These are phyloP conservation scores for Esperia sulphurella DNA, from an alignment of 2,888 invertebrate genomes.

Conservation along the genomic window DNA sequence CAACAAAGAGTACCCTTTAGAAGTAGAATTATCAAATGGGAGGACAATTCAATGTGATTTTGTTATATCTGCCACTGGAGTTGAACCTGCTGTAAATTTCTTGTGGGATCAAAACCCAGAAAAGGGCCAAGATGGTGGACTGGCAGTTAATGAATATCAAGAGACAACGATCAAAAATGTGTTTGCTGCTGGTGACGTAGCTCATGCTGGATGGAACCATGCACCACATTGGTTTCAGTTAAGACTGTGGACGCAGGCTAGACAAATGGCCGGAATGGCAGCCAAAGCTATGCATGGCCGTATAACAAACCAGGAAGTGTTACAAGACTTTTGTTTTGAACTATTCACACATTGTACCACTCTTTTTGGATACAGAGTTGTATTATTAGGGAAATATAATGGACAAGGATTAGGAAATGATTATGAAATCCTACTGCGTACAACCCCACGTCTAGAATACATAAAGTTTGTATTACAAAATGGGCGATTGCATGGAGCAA, in stretches of 20 bases:
- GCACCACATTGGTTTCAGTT: constrained; percentile 95
- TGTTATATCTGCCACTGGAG: constrained; percentile 97
- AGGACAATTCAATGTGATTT: constrained; percentile 89
- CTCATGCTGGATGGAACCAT: constrained; percentile 87
- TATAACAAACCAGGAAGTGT: constrained; percentile 80
- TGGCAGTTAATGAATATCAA: constrained; percentile 91
- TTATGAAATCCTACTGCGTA: constrained; percentile 91
- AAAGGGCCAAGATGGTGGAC: constrained; percentile 86
- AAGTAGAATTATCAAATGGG: constrained; percentile 86
- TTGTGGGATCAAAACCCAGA: constrained; percentile 71
- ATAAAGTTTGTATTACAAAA: constrained; percentile 93
- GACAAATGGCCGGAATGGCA: constrained; percentile 97
- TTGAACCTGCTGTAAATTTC: constrained; percentile 83
- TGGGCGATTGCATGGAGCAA: constrained; percentile 93
- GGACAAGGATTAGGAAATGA: constrained; percentile 90
- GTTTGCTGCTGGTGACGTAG: constrained; percentile 98
- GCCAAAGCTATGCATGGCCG: constrained; percentile 91
- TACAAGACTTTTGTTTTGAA: constrained; percentile 98
- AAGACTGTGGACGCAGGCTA: constrained; percentile 98
- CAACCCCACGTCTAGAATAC: constrained; percentile 89
- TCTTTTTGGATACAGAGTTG: constrained; percentile 95
- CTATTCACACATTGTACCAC: constrained; percentile 97
- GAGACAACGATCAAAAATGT: constrained; percentile 87
- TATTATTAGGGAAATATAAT: constrained; percentile 94
- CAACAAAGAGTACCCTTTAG: constrained; percentile 81